Evolutionary conservation across 1,140 invertebrate genomes (phyloP), one percentile per base, ranked within the genome.

Genomic region (Bombus breviceps): DNA sequence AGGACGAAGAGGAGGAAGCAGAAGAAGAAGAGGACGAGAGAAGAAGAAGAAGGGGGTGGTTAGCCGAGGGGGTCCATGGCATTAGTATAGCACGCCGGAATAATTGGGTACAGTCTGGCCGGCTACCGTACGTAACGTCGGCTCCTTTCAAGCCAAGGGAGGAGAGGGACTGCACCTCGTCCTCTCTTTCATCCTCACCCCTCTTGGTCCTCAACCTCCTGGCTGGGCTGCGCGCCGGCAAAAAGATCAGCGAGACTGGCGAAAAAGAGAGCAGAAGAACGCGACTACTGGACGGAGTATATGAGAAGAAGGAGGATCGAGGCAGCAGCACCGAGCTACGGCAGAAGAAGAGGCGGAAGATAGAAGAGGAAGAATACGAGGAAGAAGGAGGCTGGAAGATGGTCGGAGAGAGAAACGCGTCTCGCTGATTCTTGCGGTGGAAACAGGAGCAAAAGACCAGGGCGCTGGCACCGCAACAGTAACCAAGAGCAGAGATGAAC

Each of bases 101-200:
- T 95, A 95, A 95, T 95, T 95, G 93, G 94, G 92, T 94, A 94
- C 92, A 95, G 93, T 94, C 93, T 92, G 90, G 85, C 89, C 85
- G 90, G 93, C 94, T 94, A 94, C 94, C 90, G 94, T 94, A 92
- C 89, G 90, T 88, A 92, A 87, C 92, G 92, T 92, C 93, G 93
- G 93, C 92, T 92, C 88, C 92, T 94, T 94, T 93, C 89, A 93
- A 92, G 89, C 90, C 69, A 75, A 62, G 76, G 77, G 68, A 82
- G 69, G 76, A 86, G 82, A 81, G 79, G 32, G 82, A 77, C 83
- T 86, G 77, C 59, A 72, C 79, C 83, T 88, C 90, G 68, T 86
- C 77, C 85, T 82, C 81, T 83, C 72, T 43, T 47, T 84, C 66
- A n/a, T 85, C 69, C 74, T 77, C 47, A 25, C 41, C 66, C 53